Evolutionary conservation across 1,140 invertebrate genomes (phyloP).

Genomic region (Euura lappo): DNA sequence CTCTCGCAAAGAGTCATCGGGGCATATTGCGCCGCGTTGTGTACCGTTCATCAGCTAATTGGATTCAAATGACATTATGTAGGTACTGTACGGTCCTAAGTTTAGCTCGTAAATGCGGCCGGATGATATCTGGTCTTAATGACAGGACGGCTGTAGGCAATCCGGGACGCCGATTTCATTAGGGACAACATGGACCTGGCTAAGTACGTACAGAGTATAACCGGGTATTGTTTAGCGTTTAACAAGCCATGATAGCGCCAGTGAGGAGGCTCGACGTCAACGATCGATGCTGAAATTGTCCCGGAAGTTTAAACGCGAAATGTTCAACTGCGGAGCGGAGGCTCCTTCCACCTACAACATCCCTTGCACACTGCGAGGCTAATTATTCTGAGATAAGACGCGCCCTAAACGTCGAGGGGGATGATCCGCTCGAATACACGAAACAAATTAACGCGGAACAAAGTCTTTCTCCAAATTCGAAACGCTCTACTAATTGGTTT

Average conservation of each 20-base stretch:
- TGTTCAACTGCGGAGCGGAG: not conserved
- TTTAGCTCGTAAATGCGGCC: not conserved
- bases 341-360: too few relatives aligned
- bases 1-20: too few relatives aligned
- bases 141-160: constrained; percentile 4
- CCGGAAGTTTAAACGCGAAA: not conserved
- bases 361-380: too few relatives aligned
- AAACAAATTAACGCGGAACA: too few relatives aligned
- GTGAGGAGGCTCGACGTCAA: constrained; percentile 5
- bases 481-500: not conserved
- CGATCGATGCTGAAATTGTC: constrained; percentile 1
- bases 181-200: constrained; percentile 4
- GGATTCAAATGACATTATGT: not conserved
- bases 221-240: constrained; percentile 6
- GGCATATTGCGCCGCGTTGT: too few relatives aligned
- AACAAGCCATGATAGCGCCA: not conserved
- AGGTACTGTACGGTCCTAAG: not conserved
- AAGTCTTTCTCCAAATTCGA: not conserved
- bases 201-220: constrained; percentile 3
- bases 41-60: not conserved
- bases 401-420: too few relatives aligned
- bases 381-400: too few relatives aligned
- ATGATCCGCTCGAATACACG: too few relatives aligned
- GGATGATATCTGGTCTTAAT: not conserved
- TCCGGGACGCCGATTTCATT: not conserved